Conservation (phyloP, 2,113 vertebrate species). For the Atrichornis clamosus region DNA sequence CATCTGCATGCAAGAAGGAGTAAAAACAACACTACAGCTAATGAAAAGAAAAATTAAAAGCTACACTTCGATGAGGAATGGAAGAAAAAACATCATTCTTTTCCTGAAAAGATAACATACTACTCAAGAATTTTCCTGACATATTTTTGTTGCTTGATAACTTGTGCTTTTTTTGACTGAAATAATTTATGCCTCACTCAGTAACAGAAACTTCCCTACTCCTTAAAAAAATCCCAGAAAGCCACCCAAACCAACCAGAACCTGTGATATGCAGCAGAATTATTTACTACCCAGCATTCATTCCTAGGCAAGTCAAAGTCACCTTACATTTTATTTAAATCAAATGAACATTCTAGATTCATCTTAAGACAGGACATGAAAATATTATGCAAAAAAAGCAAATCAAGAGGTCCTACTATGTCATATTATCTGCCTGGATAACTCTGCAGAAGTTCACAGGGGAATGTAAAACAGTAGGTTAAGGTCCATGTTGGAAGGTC, state of each 20-base stretch:
- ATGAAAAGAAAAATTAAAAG: background rate
- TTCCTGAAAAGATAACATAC: background rate
- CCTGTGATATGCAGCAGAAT: background rate
- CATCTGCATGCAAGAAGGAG: slow-evolving; percentile 21
- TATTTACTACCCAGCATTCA: background rate
- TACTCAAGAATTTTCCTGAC: background rate
- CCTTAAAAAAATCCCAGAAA: background rate
- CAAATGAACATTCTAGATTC: background rate
- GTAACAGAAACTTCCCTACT: background rate
- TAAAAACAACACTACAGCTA: background rate
- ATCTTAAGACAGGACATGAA: background rate
- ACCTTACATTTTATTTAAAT: background rate
- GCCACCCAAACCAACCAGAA: background rate
- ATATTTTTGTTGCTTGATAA: background rate
- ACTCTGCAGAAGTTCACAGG: background rate
- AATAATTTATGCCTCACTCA: background rate
- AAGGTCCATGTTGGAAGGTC: background rate
- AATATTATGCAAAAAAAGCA: background rate
- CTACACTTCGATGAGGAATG: background rate
- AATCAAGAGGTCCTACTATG: background rate
- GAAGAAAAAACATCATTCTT: background rate
- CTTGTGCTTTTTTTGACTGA: background rate
- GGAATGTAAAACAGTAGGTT: background rate
- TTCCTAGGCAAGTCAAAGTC: background rate
- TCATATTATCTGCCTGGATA: background rate